Conservation (phyloP, 2,113 vertebrate genomes). For the Anguilla japonica region DNA sequence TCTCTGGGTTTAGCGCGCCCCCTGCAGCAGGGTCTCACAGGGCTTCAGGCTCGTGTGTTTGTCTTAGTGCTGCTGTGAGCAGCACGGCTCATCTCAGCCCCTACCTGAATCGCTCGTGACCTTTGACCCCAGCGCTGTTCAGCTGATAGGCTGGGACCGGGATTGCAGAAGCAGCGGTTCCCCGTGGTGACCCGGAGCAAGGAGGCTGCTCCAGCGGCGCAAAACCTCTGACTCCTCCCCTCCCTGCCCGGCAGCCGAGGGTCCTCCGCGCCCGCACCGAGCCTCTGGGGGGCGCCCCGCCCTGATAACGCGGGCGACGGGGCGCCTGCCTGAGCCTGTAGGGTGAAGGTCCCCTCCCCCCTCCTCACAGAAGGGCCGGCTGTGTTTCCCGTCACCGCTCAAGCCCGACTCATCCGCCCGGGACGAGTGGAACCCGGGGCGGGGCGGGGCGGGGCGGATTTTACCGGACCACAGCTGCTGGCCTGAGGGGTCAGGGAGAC, state of each 20-base stretch:
- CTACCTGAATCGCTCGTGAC: not conserved
- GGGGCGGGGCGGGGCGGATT: not conserved
- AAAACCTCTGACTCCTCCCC: too few species aligned
- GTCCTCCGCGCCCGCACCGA: not conserved
- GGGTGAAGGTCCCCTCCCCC: not conserved
- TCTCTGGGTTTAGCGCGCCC: too few species aligned
- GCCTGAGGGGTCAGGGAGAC: slow-evolving; percentile 27
- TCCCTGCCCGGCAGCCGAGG: too few species aligned
- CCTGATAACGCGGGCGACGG: not conserved
- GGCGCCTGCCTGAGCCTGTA: not conserved
- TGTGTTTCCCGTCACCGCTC: slow-evolving; percentile 8
- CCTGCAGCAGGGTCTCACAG: not conserved
- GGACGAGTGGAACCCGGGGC: not conserved
- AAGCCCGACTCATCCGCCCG: slow-evolving; percentile 14
- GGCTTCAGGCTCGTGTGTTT: not conserved
- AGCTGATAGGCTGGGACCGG: slow-evolving; percentile 20
- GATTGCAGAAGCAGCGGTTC: not conserved
- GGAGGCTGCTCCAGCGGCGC: not conserved
- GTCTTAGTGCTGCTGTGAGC: not conserved
- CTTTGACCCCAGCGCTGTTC: not conserved
- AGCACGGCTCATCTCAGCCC: not conserved
- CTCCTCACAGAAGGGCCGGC: too few species aligned
- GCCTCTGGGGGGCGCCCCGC: not conserved
- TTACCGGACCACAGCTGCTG: slow-evolving; percentile 29
- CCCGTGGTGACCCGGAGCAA: not conserved